Base-by-base conservation (phyloP, 2,888 invertebrate species). In the Xylota sylvarum region DNA sequence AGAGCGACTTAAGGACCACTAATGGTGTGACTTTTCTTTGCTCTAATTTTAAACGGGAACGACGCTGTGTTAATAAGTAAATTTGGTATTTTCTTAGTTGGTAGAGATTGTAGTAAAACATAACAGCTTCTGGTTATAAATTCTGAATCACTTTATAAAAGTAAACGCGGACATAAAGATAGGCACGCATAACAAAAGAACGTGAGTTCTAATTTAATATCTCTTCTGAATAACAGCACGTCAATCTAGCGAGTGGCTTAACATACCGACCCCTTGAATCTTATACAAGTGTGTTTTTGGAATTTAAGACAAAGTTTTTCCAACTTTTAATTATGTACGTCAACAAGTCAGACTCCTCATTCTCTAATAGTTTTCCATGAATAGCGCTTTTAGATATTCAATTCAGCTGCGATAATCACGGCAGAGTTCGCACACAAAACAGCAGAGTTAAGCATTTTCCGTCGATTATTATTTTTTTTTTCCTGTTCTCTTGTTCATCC, bases 271-370 rank as follows among this genome's bases (percentile, higher is more conserved):
- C 40, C 4, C 40, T 12, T 12, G 4, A 40, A 40, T 40, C 40
- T 40, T 40, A 30, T n/a, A 3, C 55, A 5, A 30, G 3, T 4
- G 9, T 52, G 4, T 10, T 52, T 30, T n/a, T n/a, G n/a, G 17
- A 58, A 58, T 35, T 35, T 35, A 5, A 52, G 12, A 17, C 10
- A 58, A 58, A 58, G 17, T 58, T 58, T 37, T 58, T 17, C 4
- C 17, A 56, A 17, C 35, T 35, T 35, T 56, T 35, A 56, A 56
- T 56, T 56, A 56, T 56, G 56, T 56, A 35, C 17, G 35, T 37
- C 56, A 35, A 12, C 10, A 58, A 58, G 32, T 17, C 17, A 10
- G 35, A 58, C 4, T 9, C 56, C 27, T 0, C 5, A 27, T 27
- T 12, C 32, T 32, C 14, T 56, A 7, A 32, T 30, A 32, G 56